phyloP scores from a whole-genome alignment of 2,113 vertebrate genomes.

The Aegotheles bennettii region DNA sequence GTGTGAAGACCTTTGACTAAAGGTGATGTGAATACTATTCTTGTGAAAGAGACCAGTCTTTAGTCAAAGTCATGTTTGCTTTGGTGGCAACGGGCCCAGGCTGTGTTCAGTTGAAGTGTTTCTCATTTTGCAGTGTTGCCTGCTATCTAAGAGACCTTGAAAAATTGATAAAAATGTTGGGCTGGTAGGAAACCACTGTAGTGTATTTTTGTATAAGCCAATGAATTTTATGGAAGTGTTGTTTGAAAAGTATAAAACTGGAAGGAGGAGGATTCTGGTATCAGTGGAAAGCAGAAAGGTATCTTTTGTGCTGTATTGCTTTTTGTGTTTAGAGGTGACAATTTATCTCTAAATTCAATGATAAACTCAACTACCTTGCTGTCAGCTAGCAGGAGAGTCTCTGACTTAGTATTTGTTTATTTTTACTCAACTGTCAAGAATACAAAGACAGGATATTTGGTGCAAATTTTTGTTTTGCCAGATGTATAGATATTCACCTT shows the following conservation, averaged over 20 bases:
- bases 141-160: background rate
- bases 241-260: background rate
- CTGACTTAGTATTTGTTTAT: background rate
- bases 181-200: background rate
- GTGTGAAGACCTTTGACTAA: background rate
- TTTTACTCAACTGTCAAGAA: too few relatives aligned
- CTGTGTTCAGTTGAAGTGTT: background rate
- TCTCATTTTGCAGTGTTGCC: background rate
- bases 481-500: background rate
- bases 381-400: background rate
- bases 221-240: background rate
- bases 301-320: background rate
- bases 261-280: background rate
- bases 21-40: background rate
- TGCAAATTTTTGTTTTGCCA: background rate
- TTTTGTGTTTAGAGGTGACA: background rate
- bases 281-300: background rate
- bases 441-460: background rate
- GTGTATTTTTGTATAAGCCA: background rate
- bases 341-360: background rate
- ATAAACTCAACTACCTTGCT: background rate
- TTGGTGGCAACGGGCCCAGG: background rate
- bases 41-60: background rate
- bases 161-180: background rate
- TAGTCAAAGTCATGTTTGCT: background rate